phyloP scores from a whole-genome alignment of 2,113 vertebrate species.

The Corapipo altera region DNA sequence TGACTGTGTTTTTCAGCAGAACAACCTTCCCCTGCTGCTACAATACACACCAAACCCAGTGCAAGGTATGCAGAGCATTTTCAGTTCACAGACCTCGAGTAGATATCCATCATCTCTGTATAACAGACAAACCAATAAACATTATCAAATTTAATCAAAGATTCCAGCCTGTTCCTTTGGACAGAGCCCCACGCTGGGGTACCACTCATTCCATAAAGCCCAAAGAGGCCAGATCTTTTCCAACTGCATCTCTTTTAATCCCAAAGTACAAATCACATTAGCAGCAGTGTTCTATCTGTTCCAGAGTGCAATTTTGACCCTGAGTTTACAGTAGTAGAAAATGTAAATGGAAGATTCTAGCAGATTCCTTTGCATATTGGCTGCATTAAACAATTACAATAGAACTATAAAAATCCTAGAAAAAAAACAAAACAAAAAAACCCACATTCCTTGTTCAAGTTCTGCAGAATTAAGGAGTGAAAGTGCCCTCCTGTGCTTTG shows the following conservation, averaged over 20 bases:
- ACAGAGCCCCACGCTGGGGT: neutral
- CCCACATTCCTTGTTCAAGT: conserved; percentile 51
- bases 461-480: conserved; percentile 15
- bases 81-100: neutral
- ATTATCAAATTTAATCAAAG: neutral
- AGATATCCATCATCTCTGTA: neutral
- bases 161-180: neutral
- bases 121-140: neutral
- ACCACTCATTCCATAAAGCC: neutral
- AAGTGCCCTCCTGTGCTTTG: neutral
- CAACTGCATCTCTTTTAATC: conserved; percentile 27
- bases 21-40: neutral
- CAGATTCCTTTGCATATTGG: conserved; percentile 47
- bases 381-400: conserved; percentile 38
- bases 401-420: conserved; percentile 55
- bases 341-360: conserved; percentile 38
- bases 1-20: neutral
- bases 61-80: neutral
- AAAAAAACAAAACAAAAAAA: neutral
- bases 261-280: conserved; percentile 42
- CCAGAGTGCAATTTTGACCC: conserved; percentile 50
- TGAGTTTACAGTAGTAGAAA: conserved; percentile 65
- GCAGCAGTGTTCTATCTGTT: conserved; percentile 36
- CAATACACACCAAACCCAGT: neutral
- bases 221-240: neutral